phyloP scores from a whole-genome alignment of 2,113 vertebrate genomes.

The Rhabdornis inornatus region DNA sequence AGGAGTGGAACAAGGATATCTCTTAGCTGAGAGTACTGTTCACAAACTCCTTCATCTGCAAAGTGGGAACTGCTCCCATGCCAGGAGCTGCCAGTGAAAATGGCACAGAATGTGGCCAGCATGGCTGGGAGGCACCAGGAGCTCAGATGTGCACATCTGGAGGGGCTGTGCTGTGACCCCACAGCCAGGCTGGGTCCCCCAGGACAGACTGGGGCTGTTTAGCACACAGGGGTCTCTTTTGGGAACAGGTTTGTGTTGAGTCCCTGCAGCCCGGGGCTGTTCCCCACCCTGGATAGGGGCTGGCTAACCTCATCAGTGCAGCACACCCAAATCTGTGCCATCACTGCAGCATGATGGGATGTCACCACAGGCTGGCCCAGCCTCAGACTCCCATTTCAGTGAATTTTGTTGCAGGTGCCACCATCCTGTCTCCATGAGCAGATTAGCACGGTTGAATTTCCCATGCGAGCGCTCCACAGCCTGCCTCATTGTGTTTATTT shows the following conservation, averaged over 20 bases:
- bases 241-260: not conserved
- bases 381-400: not conserved
- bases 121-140: not conserved
- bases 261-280: not conserved
- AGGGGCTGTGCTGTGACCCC: not conserved
- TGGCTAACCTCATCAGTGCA: not conserved
- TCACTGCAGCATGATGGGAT: not conserved
- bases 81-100: not conserved
- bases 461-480: not conserved
- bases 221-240: not conserved
- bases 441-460: conserved; percentile 36
- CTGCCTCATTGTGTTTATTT: conserved; percentile 57
- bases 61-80: not conserved
- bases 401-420: not conserved
- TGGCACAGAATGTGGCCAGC: not conserved
- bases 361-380: not conserved
- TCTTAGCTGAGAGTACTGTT: not conserved
- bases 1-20: not conserved
- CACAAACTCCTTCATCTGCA: not conserved
- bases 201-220: not conserved
- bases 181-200: not conserved
- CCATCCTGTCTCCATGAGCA: not conserved
- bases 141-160: not conserved
- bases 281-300: not conserved
- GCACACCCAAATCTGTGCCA: not conserved